Evolutionary conservation across 1,140 invertebrate genomes (phyloP), one percentile per base, ranked within the genome.

Genomic region (Thrips palmi): DNA sequence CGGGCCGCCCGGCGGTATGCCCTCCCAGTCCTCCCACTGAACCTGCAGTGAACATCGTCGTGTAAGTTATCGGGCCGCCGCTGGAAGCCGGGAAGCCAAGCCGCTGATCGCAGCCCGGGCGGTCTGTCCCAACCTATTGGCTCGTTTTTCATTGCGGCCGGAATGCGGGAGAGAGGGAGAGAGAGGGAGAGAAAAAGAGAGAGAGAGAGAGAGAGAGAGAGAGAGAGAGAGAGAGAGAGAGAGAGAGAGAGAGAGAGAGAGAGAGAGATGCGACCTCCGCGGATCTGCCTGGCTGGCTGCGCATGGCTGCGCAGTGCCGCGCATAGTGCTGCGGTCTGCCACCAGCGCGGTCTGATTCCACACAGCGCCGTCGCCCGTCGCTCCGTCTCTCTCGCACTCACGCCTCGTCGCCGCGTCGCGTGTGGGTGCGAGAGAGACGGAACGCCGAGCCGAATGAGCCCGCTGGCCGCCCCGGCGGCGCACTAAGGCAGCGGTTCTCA

Each of bases 181-280:
- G 30, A 32, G 11, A 11, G 30, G 19, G 30, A 32, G 30, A 32
- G n/a, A 32, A 18, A 32, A 18, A 32, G 30, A 32, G 30, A 32
- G 30, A 11, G 30, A 11, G 19, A 32, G 30, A 32, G 5, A 32
- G 30, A 32, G 30, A 32, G 30, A 32, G 30, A 23, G 17, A 15
- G 17, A 27, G 30, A 30, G 35, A 20, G 11, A 15, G 11, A 37
- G 24, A 29, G 36, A 36, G 32, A 41, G 19, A 22, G 19, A 37
- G 20, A 37, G 22, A 28, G 40, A 18, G 33, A 38, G 20, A 41
- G 33, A 31, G 18, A 31, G 17, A 41, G 12, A 8, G 30, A n/a
- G 12, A 40, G 14, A 40, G 12, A 10, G 14, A 36, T 27, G 23
- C 21, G 33, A 25, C 20, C 15, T 22, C 19, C 19, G 19, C 30